Base-by-base conservation (phyloP, 2,797 vertebrate species). In the Lepus townsendii region DNA sequence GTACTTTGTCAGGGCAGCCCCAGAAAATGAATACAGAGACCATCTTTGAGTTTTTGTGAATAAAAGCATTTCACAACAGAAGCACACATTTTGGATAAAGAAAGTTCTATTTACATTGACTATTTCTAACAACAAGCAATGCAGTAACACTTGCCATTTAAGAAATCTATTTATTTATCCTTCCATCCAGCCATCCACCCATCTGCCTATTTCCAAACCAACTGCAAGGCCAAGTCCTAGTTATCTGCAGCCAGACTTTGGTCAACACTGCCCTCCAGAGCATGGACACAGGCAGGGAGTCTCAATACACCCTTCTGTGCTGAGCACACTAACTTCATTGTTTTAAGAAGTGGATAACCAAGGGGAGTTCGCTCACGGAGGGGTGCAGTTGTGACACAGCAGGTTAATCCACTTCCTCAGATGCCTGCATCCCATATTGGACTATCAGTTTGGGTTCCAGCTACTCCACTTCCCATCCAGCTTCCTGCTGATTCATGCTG, bases 231-330 rank as follows among this genome's bases (percentile, higher is more conserved):
- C 78, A 88, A 0, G 8, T 22, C 54, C 30, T 30, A 8, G 54
- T 13, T 6, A 52, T 11, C 2, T 7, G 16, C 30, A 35, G 62
- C 3, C n/a, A 80, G 26, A 26, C 4, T 71, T 65, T 22, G 19
- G 11, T 5, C 52, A n/a, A 20, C 26, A 7, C 47, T 19, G 11
- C 3, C 19, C 3, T 13, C 30, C 0, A 0, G 19, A 47, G 60
- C n/a, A 11, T 3, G 3, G 42, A 42, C 10, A 78, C 27, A 66
- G 7, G 19, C 5, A 66, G 47, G 72, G 11, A 17, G 16, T 5
- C n/a, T 30, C 4, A 7, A 6, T 17, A 5, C 2, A 78, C 5
- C 47, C n/a, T 54, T 79, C 71, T 27, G 14, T 35, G 32, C 24
- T 54, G 72, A 16, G 14, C 16, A 62, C 10, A 26, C 3, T 5